Percentiles rank a stretch among this genome's conserved stretches.
These are phyloP conservation scores for Zaprionus tsacasi DNA, from an alignment of 1,140 invertebrate genomes.

Conservation along the genomic window DNA sequence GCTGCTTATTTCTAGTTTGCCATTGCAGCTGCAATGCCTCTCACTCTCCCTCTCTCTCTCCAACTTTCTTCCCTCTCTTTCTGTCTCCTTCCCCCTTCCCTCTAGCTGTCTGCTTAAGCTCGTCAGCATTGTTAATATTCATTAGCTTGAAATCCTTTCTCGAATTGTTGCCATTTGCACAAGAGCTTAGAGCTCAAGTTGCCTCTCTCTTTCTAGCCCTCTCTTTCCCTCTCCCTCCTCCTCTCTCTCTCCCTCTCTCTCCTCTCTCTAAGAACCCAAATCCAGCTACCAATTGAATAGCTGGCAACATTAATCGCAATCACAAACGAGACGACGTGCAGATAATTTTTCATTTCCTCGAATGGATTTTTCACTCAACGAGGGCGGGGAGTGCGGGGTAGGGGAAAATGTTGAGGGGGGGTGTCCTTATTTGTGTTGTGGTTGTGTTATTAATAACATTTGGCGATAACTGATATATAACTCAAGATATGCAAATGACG, in stretches of 20 bases:
- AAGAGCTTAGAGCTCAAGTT: slow-evolving; percentile 52
- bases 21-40: slow-evolving; percentile 15
- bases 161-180: slow-evolving; percentile 49
- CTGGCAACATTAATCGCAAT: slow-evolving; percentile 69
- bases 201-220: neutral
- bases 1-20: slow-evolving; percentile 10
- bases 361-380: slow-evolving; percentile 56
- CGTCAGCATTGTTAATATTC: slow-evolving; percentile 71
- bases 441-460: slow-evolving; percentile 3
- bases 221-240: neutral
- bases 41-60: neutral
- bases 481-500: neutral
- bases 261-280: slow-evolving; percentile 32
- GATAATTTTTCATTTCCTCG: slow-evolving; percentile 72
- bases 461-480: neutral
- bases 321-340: slow-evolving; percentile 57
- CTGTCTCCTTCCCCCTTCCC: neutral
- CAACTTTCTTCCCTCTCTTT: neutral
- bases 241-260: neutral
- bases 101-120: neutral
- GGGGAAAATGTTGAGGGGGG: neutral
- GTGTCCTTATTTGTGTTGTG: neutral
- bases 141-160: slow-evolving; percentile 73
- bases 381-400: neutral
- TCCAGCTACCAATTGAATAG: slow-evolving; percentile 32